Evolutionary conservation across 2,888 invertebrate species (phyloP).

Genomic region (Diplazon laetatorius): DNA sequence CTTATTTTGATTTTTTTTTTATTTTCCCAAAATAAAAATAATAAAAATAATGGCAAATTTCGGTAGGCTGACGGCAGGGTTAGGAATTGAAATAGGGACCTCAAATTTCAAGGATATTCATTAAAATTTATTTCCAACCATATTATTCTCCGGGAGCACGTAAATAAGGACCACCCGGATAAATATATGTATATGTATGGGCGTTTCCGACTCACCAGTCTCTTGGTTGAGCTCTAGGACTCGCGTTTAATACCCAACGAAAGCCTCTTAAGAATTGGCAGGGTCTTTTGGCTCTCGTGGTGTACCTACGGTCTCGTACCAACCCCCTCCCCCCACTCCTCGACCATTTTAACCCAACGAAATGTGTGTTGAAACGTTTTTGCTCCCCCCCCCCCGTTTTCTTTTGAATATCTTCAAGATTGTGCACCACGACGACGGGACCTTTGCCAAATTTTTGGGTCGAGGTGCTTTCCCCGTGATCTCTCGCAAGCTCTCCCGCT

Average conservation of each 20-base stretch:
- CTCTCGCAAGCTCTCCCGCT: background rate
- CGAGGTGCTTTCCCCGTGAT: conserved; percentile 50
- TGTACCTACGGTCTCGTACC: conserved; percentile 1
- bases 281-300: conserved; percentile 59
- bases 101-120: too few relatives aligned
- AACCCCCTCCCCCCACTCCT: conserved; percentile 20
- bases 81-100: too few relatives aligned
- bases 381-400: background rate
- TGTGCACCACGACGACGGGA: conserved; percentile 44
- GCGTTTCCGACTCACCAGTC: background rate
- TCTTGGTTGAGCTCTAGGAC: conserved; percentile 44
- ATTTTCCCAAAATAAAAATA: too few relatives aligned
- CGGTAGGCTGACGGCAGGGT: too few relatives aligned
- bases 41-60: too few relatives aligned
- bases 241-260: conserved; percentile 74
- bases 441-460: conserved; percentile 72
- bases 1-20: too few relatives aligned
- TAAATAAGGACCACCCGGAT: too few relatives aligned
- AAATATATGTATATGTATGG: background rate
- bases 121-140: too few relatives aligned
- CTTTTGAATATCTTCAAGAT: conserved; percentile 7
- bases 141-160: too few relatives aligned
- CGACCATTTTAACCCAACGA: conserved; percentile 26
- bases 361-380: conserved; percentile 21
- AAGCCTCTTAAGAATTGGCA: conserved; percentile 79